These are phyloP conservation scores for Actinia equina DNA, from an alignment of 64 coral and sea anemone species.

Conservation along the genomic window DNA sequence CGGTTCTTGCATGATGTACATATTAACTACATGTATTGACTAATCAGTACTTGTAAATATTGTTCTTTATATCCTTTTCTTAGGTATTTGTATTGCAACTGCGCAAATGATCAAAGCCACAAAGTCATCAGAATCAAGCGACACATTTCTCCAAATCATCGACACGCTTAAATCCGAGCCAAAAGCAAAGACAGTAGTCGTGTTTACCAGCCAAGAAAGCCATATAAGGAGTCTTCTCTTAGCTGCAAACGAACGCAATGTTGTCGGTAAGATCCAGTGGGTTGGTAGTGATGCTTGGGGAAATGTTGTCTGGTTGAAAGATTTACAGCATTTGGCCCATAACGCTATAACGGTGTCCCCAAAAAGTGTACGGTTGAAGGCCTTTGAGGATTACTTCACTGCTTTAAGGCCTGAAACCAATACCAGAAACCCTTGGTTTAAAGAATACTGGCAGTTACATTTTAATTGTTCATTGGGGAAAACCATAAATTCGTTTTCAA, in stretches of 20 bases:
- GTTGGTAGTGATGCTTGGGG: conserved; percentile 88
- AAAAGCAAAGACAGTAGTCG: conserved; percentile 55
- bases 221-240: conserved; percentile 60
- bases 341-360: conserved; percentile 82
- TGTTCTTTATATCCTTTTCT: background rate
- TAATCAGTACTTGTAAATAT: background rate
- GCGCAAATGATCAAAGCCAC: conserved; percentile 53
- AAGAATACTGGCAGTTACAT: conserved; percentile 74
- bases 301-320: conserved; percentile 60
- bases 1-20: no score
- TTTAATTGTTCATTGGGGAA: conserved; percentile 60
- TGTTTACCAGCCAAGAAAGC: conserved; percentile 67
- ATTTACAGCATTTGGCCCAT: conserved; percentile 65
- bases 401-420: conserved; percentile 62
- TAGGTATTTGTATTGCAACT: conserved; percentile 77
- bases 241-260: conserved; percentile 46
- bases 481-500: conserved; percentile 4
- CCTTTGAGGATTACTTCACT: conserved; percentile 74
- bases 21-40: no score
- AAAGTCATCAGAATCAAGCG: background rate
- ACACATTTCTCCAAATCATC: conserved; percentile 38
- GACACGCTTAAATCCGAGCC: conserved; percentile 66
- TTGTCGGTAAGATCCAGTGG: conserved; percentile 58
- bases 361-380: conserved; percentile 39
- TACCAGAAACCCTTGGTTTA: conserved; percentile 81